Evolutionary conservation across 2,888 invertebrate genomes (phyloP).

Genomic region (Eustalomyia histrio): DNA sequence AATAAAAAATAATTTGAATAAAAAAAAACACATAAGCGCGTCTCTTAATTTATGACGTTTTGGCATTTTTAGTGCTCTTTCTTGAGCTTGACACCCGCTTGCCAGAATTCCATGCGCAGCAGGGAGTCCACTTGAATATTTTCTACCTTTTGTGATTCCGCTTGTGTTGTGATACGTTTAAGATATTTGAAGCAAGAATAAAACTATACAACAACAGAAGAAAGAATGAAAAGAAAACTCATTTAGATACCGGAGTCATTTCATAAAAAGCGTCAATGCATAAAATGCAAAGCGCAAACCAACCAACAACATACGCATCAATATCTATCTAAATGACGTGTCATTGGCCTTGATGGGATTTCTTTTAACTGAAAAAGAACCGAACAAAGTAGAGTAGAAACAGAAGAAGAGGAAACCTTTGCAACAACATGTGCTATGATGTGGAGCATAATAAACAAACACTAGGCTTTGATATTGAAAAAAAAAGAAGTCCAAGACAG

Average conservation of each 20-base stretch:
- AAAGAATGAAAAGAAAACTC: slow-evolving; percentile 44
- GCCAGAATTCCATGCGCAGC: slow-evolving; percentile 48
- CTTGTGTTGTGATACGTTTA: slow-evolving; percentile 51
- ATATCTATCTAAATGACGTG: slow-evolving; percentile 62
- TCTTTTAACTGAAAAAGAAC: slow-evolving; percentile 8
- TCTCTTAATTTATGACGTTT: slow-evolving; percentile 66
- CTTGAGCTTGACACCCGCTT: slow-evolving; percentile 65
- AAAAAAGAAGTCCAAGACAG: slow-evolving; percentile 38
- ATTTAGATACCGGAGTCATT: slow-evolving; percentile 48
- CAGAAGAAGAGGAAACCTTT: neutral
- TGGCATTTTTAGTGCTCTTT: slow-evolving; percentile 65
- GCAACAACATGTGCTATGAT: neutral
- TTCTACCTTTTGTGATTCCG: slow-evolving; percentile 35
- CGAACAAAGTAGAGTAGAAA: neutral
- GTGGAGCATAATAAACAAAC: slow-evolving; percentile 2
- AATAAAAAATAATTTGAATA: slow-evolving; percentile 13
- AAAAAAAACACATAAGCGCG: slow-evolving; percentile 47
- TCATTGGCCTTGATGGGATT: slow-evolving; percentile 65
- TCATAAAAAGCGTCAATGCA: slow-evolving; percentile 52
- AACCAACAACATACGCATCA: slow-evolving; percentile 44
- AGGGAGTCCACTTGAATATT: slow-evolving; percentile 39
- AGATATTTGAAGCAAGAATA: slow-evolving; percentile 45
- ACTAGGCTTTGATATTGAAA: neutral
- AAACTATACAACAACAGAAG: slow-evolving; percentile 22
- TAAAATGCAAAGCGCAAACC: slow-evolving; percentile 42